Evolutionary conservation across 92 coral and sea anemone species (phyloP).

Genomic region (Porites cylindrica): DNA sequence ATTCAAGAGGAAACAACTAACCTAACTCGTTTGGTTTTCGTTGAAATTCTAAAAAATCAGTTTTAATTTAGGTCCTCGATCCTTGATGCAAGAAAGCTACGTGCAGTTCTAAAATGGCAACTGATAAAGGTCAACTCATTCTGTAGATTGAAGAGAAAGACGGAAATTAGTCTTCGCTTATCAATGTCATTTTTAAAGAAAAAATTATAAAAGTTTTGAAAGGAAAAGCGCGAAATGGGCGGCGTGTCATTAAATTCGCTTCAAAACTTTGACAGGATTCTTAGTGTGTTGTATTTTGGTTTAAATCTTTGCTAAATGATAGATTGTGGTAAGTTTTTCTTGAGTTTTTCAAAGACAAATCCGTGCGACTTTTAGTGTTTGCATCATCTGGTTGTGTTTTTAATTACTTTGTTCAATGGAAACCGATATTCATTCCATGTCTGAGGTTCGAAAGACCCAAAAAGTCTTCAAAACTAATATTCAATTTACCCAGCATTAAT

Average conservation of each 20-base stretch:
- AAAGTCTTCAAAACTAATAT: conserved; percentile 88
- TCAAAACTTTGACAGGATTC: conserved; percentile 11
- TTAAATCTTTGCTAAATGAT: conserved; percentile 17
- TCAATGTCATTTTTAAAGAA: conserved; percentile 2
- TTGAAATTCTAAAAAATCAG: neutral
- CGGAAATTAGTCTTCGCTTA: conserved; percentile 19
- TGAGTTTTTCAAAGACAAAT: conserved; percentile 29
- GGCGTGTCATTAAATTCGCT: conserved; percentile 8
- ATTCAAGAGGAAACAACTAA: neutral
- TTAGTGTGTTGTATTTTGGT: conserved; percentile 3
- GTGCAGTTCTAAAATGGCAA: neutral
- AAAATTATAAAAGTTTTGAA: neutral
- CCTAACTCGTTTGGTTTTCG: neutral
- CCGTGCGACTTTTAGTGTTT: conserved; percentile 81
- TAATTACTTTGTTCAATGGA: conserved; percentile 63
- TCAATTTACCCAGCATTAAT: conserved; percentile 84
- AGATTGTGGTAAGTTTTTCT: conserved; percentile 19
- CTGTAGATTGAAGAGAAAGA: neutral
- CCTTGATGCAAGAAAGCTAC: conserved; percentile 1
- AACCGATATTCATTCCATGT: conserved; percentile 65
- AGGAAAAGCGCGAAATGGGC: neutral
- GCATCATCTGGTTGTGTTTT: conserved; percentile 73
- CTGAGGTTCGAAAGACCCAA: conserved; percentile 71
- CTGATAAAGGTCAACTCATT: conserved; percentile 4
- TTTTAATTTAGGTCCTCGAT: neutral